Conservation (phyloP, 2,888 invertebrate species). For the Frankliniella intonsa region DNA sequence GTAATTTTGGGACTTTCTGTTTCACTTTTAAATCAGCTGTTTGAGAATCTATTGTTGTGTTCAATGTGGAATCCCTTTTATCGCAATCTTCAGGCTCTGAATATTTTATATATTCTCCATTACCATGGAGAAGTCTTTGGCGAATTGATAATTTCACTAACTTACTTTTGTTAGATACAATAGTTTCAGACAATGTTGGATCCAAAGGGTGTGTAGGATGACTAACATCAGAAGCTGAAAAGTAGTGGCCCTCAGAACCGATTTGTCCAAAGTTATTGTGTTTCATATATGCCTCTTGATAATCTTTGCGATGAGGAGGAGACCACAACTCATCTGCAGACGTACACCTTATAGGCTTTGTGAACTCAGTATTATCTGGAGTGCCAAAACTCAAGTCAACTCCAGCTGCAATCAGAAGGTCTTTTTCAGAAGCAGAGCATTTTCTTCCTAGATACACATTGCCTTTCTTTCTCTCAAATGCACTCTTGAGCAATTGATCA, state of each 20-base stretch:
- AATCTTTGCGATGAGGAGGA: background rate
- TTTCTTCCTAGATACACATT: background rate
- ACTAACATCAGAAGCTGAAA: background rate
- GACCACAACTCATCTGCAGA: background rate
- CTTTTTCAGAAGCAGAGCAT: background rate
- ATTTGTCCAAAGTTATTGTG: background rate
- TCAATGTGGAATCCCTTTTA: background rate
- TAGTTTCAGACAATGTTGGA: background rate
- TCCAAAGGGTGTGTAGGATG: background rate
- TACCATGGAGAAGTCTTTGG: slow-evolving; percentile 7
- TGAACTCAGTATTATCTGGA: background rate
- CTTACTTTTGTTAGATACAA: background rate
- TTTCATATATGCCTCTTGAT: background rate
- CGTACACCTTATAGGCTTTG: background rate
- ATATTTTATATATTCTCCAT: slow-evolving; percentile 29
- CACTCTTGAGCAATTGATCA: background rate
- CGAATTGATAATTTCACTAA: background rate
- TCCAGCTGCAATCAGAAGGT: background rate
- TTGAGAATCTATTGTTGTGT: background rate
- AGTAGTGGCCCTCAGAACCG: background rate
- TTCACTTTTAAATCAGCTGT: background rate
- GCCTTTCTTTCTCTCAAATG: background rate
- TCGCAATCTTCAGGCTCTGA: slow-evolving; percentile 24
- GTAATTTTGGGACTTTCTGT: background rate
- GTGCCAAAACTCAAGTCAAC: background rate